A percentile compares a stretch with the other conserved stretches of the same genome.
Conservation (phyloP, 2,113 vertebrate genomes). For the Alectura lathami region DNA sequence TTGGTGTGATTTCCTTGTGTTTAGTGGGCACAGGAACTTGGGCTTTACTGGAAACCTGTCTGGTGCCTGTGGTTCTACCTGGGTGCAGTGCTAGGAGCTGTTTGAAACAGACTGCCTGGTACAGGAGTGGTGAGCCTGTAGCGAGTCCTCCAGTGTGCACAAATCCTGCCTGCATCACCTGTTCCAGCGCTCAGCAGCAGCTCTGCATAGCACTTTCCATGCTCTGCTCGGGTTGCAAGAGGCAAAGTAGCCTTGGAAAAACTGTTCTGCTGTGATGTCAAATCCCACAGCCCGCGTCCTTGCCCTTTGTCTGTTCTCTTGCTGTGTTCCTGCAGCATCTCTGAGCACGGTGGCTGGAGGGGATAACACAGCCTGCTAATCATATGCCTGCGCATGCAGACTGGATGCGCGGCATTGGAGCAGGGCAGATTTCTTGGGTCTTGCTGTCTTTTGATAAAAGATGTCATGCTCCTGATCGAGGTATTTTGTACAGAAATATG, state of each 20-base stretch:
- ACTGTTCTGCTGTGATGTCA: neutral
- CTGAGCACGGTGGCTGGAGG: constrained; percentile 30
- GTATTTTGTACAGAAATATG: neutral
- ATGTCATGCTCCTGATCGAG: constrained; percentile 28
- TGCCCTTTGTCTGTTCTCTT: constrained; percentile 20
- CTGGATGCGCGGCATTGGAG: neutral
- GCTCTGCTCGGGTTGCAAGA: neutral
- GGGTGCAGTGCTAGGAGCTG: neutral
- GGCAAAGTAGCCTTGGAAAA: neutral
- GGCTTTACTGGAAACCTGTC: neutral
- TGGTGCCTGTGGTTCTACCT: neutral
- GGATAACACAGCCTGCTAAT: neutral
- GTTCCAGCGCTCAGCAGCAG: neutral
- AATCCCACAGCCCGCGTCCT: neutral
- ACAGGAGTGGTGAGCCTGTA: neutral
- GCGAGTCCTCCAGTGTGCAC: accelerated
- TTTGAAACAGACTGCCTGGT: neutral
- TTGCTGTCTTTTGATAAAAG: constrained; percentile 37
- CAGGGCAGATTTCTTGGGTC: neutral
- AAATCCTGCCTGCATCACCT: neutral
- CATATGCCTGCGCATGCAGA: constrained; percentile 3
- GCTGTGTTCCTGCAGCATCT: neutral
- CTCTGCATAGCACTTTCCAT: accelerated
- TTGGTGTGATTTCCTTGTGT: neutral
- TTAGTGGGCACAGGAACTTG: neutral